Conservation (phyloP, 2,113 vertebrate genomes). For the Heterotilapia buettikoferi region DNA sequence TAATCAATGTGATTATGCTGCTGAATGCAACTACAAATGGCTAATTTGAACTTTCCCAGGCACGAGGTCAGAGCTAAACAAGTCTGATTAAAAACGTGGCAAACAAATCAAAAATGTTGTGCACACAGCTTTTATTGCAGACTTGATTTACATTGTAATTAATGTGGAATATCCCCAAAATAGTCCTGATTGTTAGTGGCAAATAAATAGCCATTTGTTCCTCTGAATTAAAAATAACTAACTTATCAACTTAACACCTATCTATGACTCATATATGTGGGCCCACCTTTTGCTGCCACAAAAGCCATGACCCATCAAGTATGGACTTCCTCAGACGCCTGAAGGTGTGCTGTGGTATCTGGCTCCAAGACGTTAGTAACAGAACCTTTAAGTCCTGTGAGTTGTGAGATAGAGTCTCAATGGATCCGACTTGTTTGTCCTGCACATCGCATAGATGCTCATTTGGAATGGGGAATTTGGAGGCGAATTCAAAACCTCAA, state of each 20-base stretch:
- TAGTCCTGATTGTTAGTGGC: neutral
- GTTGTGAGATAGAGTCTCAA: too few species aligned
- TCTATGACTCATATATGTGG: neutral
- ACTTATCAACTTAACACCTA: neutral
- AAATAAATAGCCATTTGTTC: neutral
- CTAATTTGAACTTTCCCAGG: neutral
- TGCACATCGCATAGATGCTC: too few species aligned
- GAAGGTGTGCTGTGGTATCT: too few species aligned
- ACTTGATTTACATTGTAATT: neutral
- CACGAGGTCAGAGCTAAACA: neutral
- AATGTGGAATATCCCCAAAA: neutral
- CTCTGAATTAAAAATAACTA: neutral
- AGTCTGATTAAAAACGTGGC: conserved; percentile 1
- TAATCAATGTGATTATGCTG: conserved; percentile 1
- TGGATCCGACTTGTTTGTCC: too few species aligned
- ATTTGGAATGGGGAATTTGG: too few species aligned
- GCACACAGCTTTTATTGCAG: neutral
- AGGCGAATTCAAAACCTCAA: too few species aligned
- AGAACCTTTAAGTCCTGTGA: too few species aligned
- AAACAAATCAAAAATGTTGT: neutral
- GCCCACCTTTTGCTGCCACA: neutral
- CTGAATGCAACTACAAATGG: neutral
- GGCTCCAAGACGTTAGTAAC: too few species aligned
- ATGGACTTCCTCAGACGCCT: neutral
- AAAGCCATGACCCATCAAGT: neutral